Conservation (phyloP, 2,797 vertebrate genomes). For the Sebastes umbrosus region DNA sequence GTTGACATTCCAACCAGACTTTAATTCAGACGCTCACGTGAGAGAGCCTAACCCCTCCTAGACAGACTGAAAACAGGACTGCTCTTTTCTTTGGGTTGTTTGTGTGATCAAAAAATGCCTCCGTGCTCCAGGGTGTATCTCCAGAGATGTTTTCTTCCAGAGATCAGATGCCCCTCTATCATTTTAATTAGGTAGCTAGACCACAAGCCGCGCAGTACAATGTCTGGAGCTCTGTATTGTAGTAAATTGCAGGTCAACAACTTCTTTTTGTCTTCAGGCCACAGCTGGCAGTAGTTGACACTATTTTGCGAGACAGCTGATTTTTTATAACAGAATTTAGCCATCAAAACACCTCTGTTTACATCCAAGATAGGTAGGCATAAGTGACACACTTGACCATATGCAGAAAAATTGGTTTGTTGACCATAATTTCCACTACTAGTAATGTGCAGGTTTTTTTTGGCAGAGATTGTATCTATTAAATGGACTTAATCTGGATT, state of each 20-base stretch:
- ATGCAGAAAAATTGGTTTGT: neutral
- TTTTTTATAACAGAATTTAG: neutral
- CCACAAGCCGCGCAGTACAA: neutral
- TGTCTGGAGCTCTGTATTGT: neutral
- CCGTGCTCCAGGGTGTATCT: conserved; percentile 1
- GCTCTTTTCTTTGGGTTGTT: neutral
- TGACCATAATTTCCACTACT: neutral
- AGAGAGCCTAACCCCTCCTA: conserved; percentile 2
- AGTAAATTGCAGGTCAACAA: neutral
- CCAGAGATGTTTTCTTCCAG: neutral
- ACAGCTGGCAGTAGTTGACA: neutral
- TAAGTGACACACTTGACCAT: neutral
- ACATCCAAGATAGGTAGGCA: neutral
- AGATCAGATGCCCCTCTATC: neutral
- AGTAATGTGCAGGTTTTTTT: neutral
- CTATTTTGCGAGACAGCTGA: neutral
- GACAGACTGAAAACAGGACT: conserved; percentile 14
- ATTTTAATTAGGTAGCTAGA: neutral
- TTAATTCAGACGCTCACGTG: conserved; percentile 25
- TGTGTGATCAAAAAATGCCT: conserved; percentile 2
- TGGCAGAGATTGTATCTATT: neutral
- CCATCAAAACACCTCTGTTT: neutral
- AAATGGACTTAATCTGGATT: conserved; percentile 11
- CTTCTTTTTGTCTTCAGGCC: neutral
- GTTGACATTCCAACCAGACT: conserved; percentile 12